Evolutionary conservation across 1,140 invertebrate species (phyloP).

Genomic region (Whitmania pigra): DNA sequence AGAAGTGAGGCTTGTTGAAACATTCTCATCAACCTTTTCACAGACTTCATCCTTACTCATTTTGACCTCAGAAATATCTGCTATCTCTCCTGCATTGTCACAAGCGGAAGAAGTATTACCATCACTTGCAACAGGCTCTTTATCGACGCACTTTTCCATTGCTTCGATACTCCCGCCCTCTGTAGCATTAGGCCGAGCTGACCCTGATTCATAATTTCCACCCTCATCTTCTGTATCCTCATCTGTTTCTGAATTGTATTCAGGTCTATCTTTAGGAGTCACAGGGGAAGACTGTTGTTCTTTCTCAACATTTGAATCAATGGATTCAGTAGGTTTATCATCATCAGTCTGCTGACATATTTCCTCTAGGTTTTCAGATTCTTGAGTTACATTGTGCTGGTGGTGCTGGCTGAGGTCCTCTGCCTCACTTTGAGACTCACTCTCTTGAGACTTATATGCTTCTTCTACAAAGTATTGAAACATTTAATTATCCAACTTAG

Average conservation of each 20-base stretch:
- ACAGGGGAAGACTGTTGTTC: neutral
- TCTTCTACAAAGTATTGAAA: neutral
- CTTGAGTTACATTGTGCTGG: neutral
- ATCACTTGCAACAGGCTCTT: neutral
- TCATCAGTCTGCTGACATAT: neutral
- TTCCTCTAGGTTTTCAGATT: neutral
- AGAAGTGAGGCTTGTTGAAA: no score
- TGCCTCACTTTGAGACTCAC: conserved; percentile 17
- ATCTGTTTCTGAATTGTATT: neutral
- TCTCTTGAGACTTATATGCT: conserved; percentile 13
- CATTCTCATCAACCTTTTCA: neutral
- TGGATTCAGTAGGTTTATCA: neutral
- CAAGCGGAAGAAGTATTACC: neutral
- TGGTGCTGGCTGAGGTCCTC: conserved; percentile 8
- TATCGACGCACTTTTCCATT: neutral
- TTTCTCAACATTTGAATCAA: neutral
- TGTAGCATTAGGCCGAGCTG: neutral
- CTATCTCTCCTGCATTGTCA: neutral
- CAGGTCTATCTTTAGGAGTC: neutral
- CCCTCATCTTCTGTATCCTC: conserved; percentile 8
- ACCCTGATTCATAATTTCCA: conserved; percentile 12
- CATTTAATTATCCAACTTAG: neutral
- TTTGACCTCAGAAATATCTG: neutral
- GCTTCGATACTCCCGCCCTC: neutral
- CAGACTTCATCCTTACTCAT: neutral